Evolutionary conservation across 2,113 vertebrate species (phyloP), one percentile per base, ranked within the genome.

Genomic region (Myocastor coypus): DNA sequence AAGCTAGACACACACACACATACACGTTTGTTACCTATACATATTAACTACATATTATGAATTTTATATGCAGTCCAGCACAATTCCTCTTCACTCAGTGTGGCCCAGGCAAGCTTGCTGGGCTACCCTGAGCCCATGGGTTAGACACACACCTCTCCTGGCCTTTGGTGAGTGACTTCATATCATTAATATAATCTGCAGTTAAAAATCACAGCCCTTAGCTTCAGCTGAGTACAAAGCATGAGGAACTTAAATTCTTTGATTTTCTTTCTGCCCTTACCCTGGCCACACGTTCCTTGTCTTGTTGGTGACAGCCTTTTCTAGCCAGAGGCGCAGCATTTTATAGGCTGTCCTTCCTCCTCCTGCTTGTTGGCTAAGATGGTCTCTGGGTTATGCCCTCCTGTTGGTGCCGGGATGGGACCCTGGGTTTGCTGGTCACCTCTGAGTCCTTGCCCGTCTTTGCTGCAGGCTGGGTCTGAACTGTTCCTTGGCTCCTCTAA

Each of bases 171-270:
- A 52, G 34, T 16, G 28, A 78, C 46, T 94, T 83, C 11, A 11
- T 37, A 80, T 83, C 86, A 59, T 93, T 50, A 91, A 42, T 57
- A 91, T 13, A 61, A 6, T 77, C 50, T 75, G 9, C 26, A 66
- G 87, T 77, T 92, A 68, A 87, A 92, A 82, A 64, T 84, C 13
- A 59, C 22, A 73, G 37, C 40, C 14, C 12, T 4, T 66, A 73
- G 40, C 59, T 59, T 94, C n/a, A 57, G 59, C 26, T 61, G 61
- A 63, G 30, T 75, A 91, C 68, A 81, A 94, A 91, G 90, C 52
- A n/a, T 5, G 78, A 12, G 32, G 0, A 9, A n/a, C 80, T 81
- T 89, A 46, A 63, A 52, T 22, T 84, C 88, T 94, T 32, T 1
- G 0, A 13, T 37, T 10, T 52, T 32, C 50, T 20, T 73, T 91